phyloP scores from a whole-genome alignment of 2,888 invertebrate genomes.

The Apotomis capreana region DNA sequence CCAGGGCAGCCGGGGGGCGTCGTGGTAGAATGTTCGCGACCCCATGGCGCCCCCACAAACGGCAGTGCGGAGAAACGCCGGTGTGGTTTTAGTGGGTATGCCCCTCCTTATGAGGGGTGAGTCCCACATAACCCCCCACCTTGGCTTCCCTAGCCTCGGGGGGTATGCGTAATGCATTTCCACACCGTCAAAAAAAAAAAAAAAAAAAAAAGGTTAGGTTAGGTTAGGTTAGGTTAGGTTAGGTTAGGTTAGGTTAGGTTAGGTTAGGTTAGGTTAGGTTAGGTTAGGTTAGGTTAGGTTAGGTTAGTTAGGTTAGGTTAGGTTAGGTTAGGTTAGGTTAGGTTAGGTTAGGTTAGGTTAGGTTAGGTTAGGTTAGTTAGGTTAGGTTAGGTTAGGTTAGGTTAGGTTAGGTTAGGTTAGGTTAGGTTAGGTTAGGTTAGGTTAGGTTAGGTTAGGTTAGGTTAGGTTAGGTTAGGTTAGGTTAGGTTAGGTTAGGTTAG shows the following conservation, averaged over 20 bases:
- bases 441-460: conserved; percentile 37
- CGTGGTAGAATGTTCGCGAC: not conserved
- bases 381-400: too few species aligned
- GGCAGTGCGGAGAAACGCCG: not conserved
- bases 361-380: too few species aligned
- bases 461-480: conserved; percentile 23
- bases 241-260: conserved; percentile 37
- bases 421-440: conserved; percentile 34
- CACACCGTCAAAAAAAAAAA: not conserved
- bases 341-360: too few species aligned
- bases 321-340: conserved; percentile 47
- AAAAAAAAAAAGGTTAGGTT: conserved; percentile 31
- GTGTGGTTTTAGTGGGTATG: not conserved
- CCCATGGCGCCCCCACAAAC: not conserved
- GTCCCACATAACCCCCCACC: not conserved
- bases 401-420: conserved; percentile 37
- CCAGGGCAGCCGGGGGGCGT: not conserved
- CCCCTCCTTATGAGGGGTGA: not conserved
- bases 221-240: too few species aligned
- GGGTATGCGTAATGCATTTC: not conserved
- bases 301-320: conserved; percentile 50
- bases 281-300: conserved; percentile 51
- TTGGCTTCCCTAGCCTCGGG: not conserved
- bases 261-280: conserved; percentile 50
- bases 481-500: conserved; percentile 37